Conservation (phyloP, 2,113 vertebrate species). For the Phalacrocorax brasilianus region DNA sequence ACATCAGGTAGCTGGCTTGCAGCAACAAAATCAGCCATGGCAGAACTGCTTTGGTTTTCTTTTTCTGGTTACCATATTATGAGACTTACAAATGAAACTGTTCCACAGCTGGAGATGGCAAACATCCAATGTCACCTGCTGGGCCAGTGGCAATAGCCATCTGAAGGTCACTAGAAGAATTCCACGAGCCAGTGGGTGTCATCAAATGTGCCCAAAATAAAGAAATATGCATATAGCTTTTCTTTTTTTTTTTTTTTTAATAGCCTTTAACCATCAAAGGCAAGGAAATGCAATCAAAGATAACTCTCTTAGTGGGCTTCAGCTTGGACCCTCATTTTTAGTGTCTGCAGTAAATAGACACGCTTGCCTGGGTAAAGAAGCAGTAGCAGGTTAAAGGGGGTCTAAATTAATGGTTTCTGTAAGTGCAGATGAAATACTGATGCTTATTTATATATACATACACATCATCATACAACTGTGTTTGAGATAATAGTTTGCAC, state of each 20-base stretch:
- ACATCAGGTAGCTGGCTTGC: neutral
- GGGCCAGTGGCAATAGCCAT: neutral
- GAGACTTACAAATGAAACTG: slow-evolving; percentile 10
- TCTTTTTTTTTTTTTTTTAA: neutral
- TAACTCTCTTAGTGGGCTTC: neutral
- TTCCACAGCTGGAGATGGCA: neutral
- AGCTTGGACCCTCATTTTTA: neutral
- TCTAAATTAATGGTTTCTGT: neutral
- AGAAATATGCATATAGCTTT: neutral
- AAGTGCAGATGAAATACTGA: neutral
- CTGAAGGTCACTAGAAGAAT: neutral
- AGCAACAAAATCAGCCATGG: neutral
- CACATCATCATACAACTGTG: neutral
- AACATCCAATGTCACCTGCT: neutral
- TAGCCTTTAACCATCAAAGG: neutral
- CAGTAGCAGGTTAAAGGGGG: neutral
- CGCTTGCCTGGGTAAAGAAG: neutral
- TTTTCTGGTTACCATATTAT: neutral
- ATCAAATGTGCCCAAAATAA: neutral
- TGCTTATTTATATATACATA: neutral
- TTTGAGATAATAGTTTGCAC: neutral
- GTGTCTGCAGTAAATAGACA: neutral
- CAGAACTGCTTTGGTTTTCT: neutral
- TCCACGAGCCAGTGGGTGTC: neutral
- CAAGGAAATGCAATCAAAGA: neutral